These are phyloP conservation scores for Poicephalus gulielmi DNA, from an alignment of 2,113 vertebrate genomes.

Conservation along the genomic window DNA sequence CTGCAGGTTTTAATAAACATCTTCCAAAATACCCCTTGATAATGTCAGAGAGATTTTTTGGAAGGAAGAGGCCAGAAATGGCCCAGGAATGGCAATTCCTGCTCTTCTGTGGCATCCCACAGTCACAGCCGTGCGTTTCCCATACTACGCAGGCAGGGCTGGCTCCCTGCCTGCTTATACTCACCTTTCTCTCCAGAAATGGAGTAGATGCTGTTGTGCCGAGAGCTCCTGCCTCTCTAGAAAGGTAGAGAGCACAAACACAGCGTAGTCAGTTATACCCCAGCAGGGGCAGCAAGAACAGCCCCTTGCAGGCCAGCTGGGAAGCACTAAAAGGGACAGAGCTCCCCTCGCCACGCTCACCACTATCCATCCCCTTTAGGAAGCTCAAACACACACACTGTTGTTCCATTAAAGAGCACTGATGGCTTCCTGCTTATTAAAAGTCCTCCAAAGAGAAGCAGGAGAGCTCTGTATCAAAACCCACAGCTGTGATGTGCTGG, in stretches of 20 bases:
- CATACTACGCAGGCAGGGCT: fast-evolving
- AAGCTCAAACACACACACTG: not conserved
- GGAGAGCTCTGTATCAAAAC: not conserved
- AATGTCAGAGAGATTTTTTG: not conserved
- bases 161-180: not conserved
- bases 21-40: not conserved
- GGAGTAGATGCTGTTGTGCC: slow-evolving; percentile 47
- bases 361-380: not conserved
- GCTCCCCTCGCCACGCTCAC: not conserved
- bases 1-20: fast-evolving
- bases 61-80: not conserved
- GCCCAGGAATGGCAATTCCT: not conserved
- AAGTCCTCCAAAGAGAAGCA: not conserved
- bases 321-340: not conserved
- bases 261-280: fast-evolving
- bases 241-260: not conserved
- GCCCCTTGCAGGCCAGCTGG: not conserved
- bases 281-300: not conserved
- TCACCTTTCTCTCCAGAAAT: slow-evolving; percentile 55
- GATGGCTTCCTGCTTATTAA: not conserved
- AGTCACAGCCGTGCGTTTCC: fast-evolving
- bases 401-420: not conserved
- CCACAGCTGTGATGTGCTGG: not conserved
- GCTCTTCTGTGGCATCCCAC: not conserved
- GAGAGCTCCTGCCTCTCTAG: slow-evolving; percentile 47